Evolutionary conservation across 2,888 invertebrate genomes (phyloP), one percentile per base, ranked within the genome.

Genomic region (Aricia artaxerxes): DNA sequence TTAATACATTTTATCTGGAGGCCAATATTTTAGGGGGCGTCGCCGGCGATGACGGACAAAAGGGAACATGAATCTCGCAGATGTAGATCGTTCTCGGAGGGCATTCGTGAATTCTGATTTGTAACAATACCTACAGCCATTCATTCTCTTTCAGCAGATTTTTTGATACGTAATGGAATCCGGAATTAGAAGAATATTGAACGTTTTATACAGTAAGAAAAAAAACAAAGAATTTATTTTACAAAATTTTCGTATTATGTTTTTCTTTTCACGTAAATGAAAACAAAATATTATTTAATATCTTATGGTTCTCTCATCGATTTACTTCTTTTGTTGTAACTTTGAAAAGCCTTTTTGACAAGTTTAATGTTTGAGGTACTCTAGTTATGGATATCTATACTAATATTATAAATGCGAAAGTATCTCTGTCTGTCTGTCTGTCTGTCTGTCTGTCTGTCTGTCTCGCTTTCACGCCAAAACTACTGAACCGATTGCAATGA

Each of bases 1-100:
- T 76, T 76, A 76, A 76, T 76, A 57, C 57, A 57, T 76, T 76
- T 76, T 76, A 76, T 76, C 76, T 57, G 76, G 24, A 76, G 76
- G 31, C 75, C 35, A 76, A 76, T 76, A 76, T 57, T 76, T 76
- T 76, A 57, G 49, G 49, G 9, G 76, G 31, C 16, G 49, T 16
- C 13, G 7, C 35, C 49, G 24, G 9, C 57, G 76, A 76, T 76
- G 76, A 76, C 76, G 35, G 57, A 76, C 76, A 76, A 76, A 76
- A 57, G 76, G 44, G 3, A 57, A 53, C 75, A 75, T 75, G 75
- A 76, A 76, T 76, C 76, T 76, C 35, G 35, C 6, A 57, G 76
- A 76, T 57, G 76, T 75, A 31, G 53, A 76, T 76, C 76, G 75
- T 31, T 75, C 75, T 75, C 76, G 53, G 53, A 76, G n/a, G 75